Conservation (phyloP, 2,888 invertebrate species). For the Busseola fusca region DNA sequence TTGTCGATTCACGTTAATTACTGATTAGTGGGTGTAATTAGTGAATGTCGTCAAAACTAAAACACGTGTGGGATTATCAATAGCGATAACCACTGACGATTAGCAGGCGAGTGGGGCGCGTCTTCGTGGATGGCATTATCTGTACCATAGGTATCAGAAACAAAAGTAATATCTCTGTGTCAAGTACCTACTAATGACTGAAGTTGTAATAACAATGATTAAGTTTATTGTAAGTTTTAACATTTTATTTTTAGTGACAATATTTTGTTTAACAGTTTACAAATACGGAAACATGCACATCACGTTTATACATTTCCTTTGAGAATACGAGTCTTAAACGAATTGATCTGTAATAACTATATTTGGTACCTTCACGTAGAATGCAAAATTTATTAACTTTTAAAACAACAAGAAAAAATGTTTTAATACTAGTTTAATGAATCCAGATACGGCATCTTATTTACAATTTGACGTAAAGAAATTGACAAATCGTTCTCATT, state of each 20-base stretch:
- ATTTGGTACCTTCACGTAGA: slow-evolving; percentile 10
- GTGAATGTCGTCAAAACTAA: no score
- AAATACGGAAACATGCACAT: background rate
- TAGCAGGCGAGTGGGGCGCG: no score
- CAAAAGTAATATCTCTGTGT: no score
- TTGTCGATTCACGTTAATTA: no score
- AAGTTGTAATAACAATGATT: background rate
- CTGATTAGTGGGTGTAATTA: no score
- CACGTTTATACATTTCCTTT: background rate
- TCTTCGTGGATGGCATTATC: no score
- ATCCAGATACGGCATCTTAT: background rate
- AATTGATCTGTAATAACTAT: background rate
- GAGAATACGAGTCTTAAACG: background rate
- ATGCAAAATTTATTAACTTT: slow-evolving; percentile 10
- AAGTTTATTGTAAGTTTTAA: slow-evolving; percentile 2
- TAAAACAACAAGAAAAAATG: slow-evolving; percentile 7
- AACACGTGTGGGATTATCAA: no score
- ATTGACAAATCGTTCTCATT: slow-evolving; percentile 21
- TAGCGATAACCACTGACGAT: no score
- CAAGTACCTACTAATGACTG: background rate
- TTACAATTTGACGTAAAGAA: slow-evolving; percentile 24
- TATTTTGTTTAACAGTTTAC: background rate
- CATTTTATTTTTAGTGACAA: background rate
- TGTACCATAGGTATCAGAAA: no score
- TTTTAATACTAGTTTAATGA: background rate